Evolutionary conservation across 2,888 invertebrate species (phyloP).

Genomic region (Platynereis dumerilii): DNA sequence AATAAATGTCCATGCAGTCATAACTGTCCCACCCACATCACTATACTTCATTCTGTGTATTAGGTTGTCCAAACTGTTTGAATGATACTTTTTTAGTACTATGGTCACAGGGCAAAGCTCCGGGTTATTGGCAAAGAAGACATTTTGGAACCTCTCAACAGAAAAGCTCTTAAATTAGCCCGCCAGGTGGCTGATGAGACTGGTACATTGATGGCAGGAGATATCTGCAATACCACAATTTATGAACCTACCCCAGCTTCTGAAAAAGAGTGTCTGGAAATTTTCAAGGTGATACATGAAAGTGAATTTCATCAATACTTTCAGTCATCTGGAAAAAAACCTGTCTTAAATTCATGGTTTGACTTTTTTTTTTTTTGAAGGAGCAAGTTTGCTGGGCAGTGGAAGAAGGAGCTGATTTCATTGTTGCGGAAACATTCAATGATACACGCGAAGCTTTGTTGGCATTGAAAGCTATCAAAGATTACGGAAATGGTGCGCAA

Average conservation of each 20-base stretch:
- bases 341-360: background rate
- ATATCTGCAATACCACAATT: conserved; percentile 52
- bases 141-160: conserved; percentile 51
- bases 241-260: conserved; percentile 41
- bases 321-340: background rate
- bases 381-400: conserved; percentile 58
- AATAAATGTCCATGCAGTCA: no score
- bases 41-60: background rate
- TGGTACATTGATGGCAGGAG: conserved; percentile 58
- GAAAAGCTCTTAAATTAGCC: conserved; percentile 51
- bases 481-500: conserved; percentile 50
- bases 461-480: conserved; percentile 51
- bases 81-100: conserved; percentile 51
- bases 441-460: conserved; percentile 51
- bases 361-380: conserved; percentile 32
- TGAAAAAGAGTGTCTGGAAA: conserved; percentile 33
- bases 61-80: background rate
- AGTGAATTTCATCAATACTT: background rate
- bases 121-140: conserved; percentile 48
- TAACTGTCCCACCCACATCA: background rate
- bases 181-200: conserved; percentile 53
- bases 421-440: conserved; percentile 55
- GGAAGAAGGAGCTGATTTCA: conserved; percentile 53
- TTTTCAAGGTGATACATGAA: conserved; percentile 48
- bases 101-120: conserved; percentile 57